Base-by-base conservation (phyloP, 2,888 invertebrate genomes). In the Calameuta pallipes region DNA sequence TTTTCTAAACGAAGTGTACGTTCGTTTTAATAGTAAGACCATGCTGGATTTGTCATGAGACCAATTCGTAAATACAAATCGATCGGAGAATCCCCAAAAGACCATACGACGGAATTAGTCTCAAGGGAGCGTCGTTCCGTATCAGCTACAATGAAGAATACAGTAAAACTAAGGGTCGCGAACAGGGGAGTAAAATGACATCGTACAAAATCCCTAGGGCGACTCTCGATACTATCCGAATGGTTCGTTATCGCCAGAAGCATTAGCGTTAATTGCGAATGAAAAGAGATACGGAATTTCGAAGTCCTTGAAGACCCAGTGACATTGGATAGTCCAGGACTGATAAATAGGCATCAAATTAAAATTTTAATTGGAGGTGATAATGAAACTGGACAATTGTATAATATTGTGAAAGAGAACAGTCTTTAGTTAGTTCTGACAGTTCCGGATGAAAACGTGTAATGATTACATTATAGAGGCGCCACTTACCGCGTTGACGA, bases 401-500 rank as follows among this genome's bases (percentile, higher is more conserved):
- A 56, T 23, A 23, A 23, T 3, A 12, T 36, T 12, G 36, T 56
- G 9, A 6, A 56, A 23, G 56, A 56, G 56, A 56, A 56, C 2
- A 56, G 23, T 56, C 2, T 23, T 9, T 1, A 56, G 6, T 56
- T 15, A 56, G 0, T 9, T 56, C 56, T 56, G 6, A 23, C 56
- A 56, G 23, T 56, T 56, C 56, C 23, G 6, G 56, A 23, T 9
- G 56, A 56, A 23, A 56, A 56, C 9, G 23, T 56, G 6, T 9
- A 6, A 56, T 9, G 23, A 41, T 9, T 56, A 2, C 9, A 23
- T 9, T 56, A 23, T 56, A 34, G 71, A 71, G 33, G 71, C 34
- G 11, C 23, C 3, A 71, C 92, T 92, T 89, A 96, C 97, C 97
- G 93, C 95, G 94, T 85, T 95, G 97, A 88, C 97, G 94, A 88